These are phyloP conservation scores for Dendronephthya gigantea DNA, from an alignment of 64 coral and sea anemone species.

Conservation along the genomic window DNA sequence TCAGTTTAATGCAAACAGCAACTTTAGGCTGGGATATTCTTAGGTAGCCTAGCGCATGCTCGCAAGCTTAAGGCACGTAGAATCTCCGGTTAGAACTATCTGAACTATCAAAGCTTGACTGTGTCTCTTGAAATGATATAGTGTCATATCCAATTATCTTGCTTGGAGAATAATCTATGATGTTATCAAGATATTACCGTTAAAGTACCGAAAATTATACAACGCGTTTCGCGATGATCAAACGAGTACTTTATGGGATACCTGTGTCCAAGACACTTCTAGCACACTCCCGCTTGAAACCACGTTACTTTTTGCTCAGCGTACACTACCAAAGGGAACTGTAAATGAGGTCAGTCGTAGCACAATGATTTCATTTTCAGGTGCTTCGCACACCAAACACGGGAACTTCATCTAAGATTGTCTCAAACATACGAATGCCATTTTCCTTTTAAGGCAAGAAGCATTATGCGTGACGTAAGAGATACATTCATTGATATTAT, in stretches of 20 bases:
- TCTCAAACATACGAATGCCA: not conserved
- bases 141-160: not conserved
- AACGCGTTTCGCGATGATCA: not conserved
- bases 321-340: not conserved
- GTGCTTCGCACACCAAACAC: no score
- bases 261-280: not conserved
- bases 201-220: not conserved
- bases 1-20: no score
- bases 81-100: no score
- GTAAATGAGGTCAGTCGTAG: not conserved
- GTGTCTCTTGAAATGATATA: not conserved
- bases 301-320: not conserved
- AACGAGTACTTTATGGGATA: not conserved
- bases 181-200: not conserved
- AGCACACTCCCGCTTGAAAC: not conserved
- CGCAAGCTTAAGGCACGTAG: no score
- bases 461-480: not conserved
- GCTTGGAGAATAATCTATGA: not conserved
- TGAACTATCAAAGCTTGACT: no score
- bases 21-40: no score
- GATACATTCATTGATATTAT: not conserved
- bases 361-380: no score
- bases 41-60: no score
- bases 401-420: no score
- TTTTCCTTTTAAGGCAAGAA: not conserved